Base-by-base conservation (phyloP, 2,113 vertebrate species). In the Centropristis striata region DNA sequence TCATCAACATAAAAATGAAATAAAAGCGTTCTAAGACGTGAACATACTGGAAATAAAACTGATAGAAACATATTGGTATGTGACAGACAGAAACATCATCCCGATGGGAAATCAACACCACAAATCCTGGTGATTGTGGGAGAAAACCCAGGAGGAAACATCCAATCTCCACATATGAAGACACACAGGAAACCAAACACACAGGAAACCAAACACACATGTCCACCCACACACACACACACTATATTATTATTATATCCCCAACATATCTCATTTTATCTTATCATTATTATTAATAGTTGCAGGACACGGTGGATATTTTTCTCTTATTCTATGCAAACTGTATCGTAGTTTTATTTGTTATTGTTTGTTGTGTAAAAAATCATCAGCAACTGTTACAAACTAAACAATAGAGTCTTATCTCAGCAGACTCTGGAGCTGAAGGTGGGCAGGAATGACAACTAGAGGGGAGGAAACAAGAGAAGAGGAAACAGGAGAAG, bases 91-190 rank as follows among this genome's bases (percentile, higher is more conserved):
- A 47, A 61, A 16, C 23, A 25, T 63, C 2, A 53, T n/a, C 64
- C 58, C 13, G 5, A 14, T 49, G 61, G 69, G 69, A 74, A 78
- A 81, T 42, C 8, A 51, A 9, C 23, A 10, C 37, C 8, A 59
- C 46, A 64, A 23, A 58, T 75, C 60, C 46, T 25, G 7, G 7
- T 16, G 49, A 2, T 9, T 46, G n/a, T 51, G 57, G 41, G 28
- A 46, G 64, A 47, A 60, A 46, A 63, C 41, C 20, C 55, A 12
- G 27, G 47, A 42, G 28, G 70, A 20, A 39, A 51, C 16, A 65
- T 7, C 32, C 16, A 47, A 23, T 54, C 41, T 50, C 21, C 20
- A 36, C 49, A 32, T 18, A n/a, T 27, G 6, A 66, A n/a, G 21
- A 58, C 25, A 64, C 37, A n/a, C n/a, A n/a, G n/a, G n/a, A n/a